Base-by-base conservation (phyloP, 2,797 vertebrate genomes). In the Tokudaia tokunoshimensis region DNA sequence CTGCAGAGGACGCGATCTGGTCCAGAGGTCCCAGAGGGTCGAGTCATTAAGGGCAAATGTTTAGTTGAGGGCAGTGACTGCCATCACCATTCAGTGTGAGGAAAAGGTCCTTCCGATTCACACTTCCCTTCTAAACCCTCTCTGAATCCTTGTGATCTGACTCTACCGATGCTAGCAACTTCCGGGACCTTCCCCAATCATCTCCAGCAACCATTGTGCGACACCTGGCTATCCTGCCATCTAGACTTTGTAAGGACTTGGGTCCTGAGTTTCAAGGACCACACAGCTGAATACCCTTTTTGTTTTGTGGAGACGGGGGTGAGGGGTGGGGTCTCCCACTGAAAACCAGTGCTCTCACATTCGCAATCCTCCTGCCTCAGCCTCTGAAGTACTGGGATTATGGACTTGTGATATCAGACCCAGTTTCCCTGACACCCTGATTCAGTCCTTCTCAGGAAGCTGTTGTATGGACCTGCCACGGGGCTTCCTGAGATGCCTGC, bases 61-160 rank as follows among this genome's bases (percentile, higher is more conserved):
- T 76, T 79, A 72, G 79, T 50, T 91, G 44, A 95, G 94, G 75
- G 82, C 81, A 96, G 70, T 52, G 80, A 83, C 75, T 80, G 70
- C 29, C 26, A 19, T 59, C 63, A 80, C 75, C 67, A 44, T 11
- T 95, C 79, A 34, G 1, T 20, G 41, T 79, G 29, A 86, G 67
- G 47, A 47, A 63, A 92, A 57, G 26, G 26, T 29, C 94, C 94
- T 83, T 89, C 70, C 5, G n/a, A 29, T 2, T 22, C 74, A 55
- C 1, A 31, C 79, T 75, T 75, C 67, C 67, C 72, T 44, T 72
- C 47, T 9, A 50, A 76, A 22, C 47, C 63, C 44, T 47, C 89
- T 91, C 75, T 14, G 44, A 63, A 61, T 78, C 57, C 85, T 83
- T 97, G 17, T 14, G 63, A 80, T 47, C 7, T 7, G 75, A 96